Percentiles rank a stretch among this genome's conserved stretches.
Evolutionary conservation across 2,113 vertebrate species (phyloP).

Genomic region (Aegithalos caudatus): DNA sequence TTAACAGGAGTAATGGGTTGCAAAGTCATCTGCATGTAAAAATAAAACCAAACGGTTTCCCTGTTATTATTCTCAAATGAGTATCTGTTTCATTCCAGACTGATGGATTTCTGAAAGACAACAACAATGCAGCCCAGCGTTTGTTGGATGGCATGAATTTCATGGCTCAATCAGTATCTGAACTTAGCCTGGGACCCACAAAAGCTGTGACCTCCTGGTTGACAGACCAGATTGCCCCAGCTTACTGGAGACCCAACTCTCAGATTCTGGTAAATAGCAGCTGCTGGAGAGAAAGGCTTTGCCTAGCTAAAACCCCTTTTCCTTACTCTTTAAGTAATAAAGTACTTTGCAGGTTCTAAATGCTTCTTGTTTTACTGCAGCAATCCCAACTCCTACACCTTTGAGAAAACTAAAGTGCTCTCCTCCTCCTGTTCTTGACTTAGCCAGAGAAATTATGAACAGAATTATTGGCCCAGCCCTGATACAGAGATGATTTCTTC

Average conservation of each 20-base stretch:
- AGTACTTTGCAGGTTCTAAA: not conserved
- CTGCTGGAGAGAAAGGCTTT: not conserved
- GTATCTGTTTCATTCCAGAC: conserved; percentile 74
- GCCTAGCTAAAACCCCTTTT: not conserved
- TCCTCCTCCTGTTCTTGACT: not conserved
- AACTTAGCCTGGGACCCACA: conserved; percentile 94
- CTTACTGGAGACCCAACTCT: conserved; percentile 98
- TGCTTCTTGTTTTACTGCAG: not conserved
- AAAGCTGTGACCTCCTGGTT: conserved; percentile 97
- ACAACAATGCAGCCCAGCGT: conserved; percentile 97
- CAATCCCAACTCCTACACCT: not conserved
- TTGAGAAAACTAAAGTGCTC: not conserved
- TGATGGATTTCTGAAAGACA: conserved; percentile 94
- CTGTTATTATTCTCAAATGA: not conserved
- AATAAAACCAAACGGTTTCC: not conserved
- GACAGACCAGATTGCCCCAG: conserved; percentile 97
- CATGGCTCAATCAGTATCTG: conserved; percentile 96
- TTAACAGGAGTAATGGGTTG: not conserved
- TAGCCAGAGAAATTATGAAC: not conserved
- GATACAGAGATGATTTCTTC: not conserved
- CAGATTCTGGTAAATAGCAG: conserved; percentile 84
- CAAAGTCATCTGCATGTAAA: not conserved
- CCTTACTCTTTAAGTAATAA: not conserved
- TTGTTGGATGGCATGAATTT: conserved; percentile 95
- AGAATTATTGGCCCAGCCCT: not conserved